A percentile compares a stretch with the other conserved stretches of the same genome.
phyloP scores from a whole-genome alignment of 1,140 invertebrate species.

The Heliconius hermathena region DNA sequence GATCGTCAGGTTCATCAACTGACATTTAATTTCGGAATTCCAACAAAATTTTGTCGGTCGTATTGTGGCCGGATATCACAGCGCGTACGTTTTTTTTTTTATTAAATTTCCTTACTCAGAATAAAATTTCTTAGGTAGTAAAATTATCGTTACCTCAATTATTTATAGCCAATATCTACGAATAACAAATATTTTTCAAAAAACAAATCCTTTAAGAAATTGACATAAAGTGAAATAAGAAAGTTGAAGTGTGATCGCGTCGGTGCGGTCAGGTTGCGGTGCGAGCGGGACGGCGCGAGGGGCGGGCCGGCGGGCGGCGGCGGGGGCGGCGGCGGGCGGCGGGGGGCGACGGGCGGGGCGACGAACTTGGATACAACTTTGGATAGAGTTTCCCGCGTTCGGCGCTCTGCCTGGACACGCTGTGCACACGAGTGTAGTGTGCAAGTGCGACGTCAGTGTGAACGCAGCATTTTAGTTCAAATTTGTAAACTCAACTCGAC shows the following conservation, averaged over 20 bases:
- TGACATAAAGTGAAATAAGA: neutral
- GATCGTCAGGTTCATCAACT: constrained; percentile 50
- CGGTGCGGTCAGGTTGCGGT: constrained; percentile 55
- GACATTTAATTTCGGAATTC: constrained; percentile 43
- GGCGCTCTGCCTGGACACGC: neutral
- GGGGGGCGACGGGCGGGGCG: constrained; percentile 47
- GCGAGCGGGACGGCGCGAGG: constrained; percentile 54
- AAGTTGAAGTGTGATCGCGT: constrained; percentile 42
- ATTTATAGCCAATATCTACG: neutral
- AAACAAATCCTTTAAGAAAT: neutral
- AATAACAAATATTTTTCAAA: neutral
- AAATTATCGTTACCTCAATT: neutral
- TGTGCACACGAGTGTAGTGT: neutral
- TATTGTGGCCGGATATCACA: neutral
- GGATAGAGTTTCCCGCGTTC: constrained; percentile 56
- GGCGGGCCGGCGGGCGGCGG: constrained; percentile 47
- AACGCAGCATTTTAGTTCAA: too few species aligned
- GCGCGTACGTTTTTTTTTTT: neutral
- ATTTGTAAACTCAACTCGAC: too few species aligned
- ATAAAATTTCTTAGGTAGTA: too few species aligned
- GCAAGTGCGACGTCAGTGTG: neutral
- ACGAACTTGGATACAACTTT: constrained; percentile 59
- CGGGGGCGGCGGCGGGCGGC: constrained; percentile 47
- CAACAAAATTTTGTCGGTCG: neutral
- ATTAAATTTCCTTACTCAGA: neutral